Percentiles rank a stretch among this genome's conserved stretches.
These are phyloP conservation scores for Sweltsa coloradensis DNA, from an alignment of 1,140 invertebrate species.

Conservation along the genomic window DNA sequence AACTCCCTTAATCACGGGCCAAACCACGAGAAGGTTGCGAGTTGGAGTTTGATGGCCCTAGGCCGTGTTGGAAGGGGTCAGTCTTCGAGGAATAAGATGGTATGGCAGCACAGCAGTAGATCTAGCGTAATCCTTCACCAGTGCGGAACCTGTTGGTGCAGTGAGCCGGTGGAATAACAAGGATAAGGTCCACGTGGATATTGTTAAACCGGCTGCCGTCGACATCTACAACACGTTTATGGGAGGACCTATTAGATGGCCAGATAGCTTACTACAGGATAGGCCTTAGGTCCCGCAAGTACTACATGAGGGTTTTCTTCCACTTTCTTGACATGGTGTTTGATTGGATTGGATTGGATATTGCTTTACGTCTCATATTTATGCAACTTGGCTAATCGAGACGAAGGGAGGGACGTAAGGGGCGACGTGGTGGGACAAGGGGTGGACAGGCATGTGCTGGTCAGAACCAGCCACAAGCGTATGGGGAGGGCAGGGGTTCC, in stretches of 20 bases:
- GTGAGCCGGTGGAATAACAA: conserved; percentile 15
- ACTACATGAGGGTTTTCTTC: conserved; percentile 6
- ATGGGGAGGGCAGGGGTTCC: no score
- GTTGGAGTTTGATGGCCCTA: no score
- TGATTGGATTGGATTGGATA: no score
- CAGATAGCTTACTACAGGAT: conserved; percentile 1
- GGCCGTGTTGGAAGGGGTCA: background rate
- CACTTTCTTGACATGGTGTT: conserved; percentile 4
- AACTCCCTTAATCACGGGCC: no score
- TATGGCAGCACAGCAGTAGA: conserved; percentile 1
- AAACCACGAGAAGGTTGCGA: no score
- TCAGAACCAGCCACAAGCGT: no score
- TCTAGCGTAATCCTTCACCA: background rate
- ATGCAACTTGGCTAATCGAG: no score
- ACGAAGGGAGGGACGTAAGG: no score
- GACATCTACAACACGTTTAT: background rate
- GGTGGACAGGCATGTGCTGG: no score
- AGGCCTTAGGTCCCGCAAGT: background rate
- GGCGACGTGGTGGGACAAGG: no score
- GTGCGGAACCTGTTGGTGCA: conserved; percentile 15
- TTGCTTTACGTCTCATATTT: no score
- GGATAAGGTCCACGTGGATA: background rate
- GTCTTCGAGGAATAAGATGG: conserved; percentile 1
- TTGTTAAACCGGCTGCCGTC: background rate
- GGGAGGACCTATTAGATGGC: conserved; percentile 2